These are phyloP conservation scores for Odontesthes bonariensis DNA, from an alignment of 2,113 vertebrate genomes.

Conservation along the genomic window DNA sequence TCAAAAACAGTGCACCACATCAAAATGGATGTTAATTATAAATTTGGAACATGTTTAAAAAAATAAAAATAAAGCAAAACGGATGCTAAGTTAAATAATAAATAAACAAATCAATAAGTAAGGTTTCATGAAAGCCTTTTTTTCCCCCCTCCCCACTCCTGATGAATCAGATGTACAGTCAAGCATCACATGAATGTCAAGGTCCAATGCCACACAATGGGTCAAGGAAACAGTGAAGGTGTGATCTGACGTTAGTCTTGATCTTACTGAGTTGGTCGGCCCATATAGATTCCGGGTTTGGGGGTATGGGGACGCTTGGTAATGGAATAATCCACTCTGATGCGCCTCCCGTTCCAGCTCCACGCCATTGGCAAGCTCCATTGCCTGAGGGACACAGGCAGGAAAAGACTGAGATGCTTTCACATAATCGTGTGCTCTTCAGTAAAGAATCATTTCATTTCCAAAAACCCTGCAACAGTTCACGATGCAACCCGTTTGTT, in stretches of 20 bases:
- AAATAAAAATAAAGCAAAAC: background rate
- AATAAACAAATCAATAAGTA: no score
- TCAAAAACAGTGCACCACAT: background rate
- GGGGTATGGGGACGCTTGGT: conserved; percentile 94
- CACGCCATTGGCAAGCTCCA: conserved; percentile 95
- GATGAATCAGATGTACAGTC: background rate
- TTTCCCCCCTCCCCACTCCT: background rate
- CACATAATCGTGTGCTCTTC: conserved; percentile 6
- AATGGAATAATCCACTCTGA: conserved; percentile 94
- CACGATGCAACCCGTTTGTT: background rate
- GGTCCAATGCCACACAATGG: background rate
- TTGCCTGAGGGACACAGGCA: conserved; percentile 81
- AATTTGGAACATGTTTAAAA: background rate
- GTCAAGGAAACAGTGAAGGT: background rate
- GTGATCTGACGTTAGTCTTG: background rate
- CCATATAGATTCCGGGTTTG: conserved; percentile 96
- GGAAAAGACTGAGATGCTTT: conserved; percentile 6
- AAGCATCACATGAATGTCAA: background rate
- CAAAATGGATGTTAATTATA: background rate
- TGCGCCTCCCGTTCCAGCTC: conserved; percentile 91
- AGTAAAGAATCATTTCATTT: background rate
- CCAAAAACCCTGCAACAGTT: conserved; percentile 6
- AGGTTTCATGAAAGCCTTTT: background rate
- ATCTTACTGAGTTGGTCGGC: conserved; percentile 90
- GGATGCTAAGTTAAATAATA: background rate